Evolutionary conservation across 1,140 invertebrate genomes (phyloP), one percentile per base, ranked within the genome.

Genomic region (Maconellicoccus hirsutus): DNA sequence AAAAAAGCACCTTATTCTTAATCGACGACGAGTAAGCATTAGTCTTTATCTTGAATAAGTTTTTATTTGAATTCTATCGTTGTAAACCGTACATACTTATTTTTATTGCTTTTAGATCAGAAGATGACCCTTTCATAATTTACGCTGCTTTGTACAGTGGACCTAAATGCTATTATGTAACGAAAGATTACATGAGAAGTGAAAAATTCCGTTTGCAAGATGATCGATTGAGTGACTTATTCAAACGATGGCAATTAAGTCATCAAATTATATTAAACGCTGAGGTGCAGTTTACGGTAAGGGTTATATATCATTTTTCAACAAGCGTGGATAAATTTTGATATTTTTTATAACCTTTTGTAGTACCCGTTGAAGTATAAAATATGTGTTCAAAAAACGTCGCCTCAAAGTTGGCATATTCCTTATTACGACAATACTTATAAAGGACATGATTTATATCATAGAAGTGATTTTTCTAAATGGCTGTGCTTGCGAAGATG

Each of bases 101-200:
- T 2, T 14, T 52, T 3, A 52, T 52, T 52, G 6, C 2, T 39
- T 27, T 70, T 66, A 76, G 75, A 33, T 74, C 76, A 7, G 27
- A 71, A 52, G 93, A 95, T 81, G 92, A 94, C 81, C 86, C 88
- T 0, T 93, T 87, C 77, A 77, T 91, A 70, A 79, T 95, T 25
- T 92, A 91, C 78, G 89, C 91, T 8, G 85, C 91, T 3, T 78
- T 94, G 61, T 76, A 83, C 70, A 89, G 86, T 78, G 89, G 89
- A 14, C 77, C 81, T 7, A 77, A 86, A 8, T 86, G 88, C 1
- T 84, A 86, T 72, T 84, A 94, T 76, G 81, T 93, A 0, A 88
- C 89, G 0, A 80, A 83, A 16, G 92, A 94, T 80, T 80, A 90
- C 14, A 86, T 94, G 83, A 80, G 91, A 63, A 81, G 87, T 66